Conservation (phyloP, 2,888 invertebrate species). For the Lithophane ornitopus region DNA sequence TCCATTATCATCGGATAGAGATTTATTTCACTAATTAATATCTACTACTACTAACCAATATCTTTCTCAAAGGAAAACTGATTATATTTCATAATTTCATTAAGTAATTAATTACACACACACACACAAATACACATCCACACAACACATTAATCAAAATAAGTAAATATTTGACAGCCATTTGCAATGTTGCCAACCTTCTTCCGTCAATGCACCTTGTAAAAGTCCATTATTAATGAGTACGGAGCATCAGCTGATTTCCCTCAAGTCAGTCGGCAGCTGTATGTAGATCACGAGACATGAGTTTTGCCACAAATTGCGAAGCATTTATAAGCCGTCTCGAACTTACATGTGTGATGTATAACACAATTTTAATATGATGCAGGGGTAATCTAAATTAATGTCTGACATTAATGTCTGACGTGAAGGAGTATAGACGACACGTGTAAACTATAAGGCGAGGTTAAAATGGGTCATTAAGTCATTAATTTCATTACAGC, state of each 20-base stretch:
- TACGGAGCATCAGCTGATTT: constrained; percentile 43
- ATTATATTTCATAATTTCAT: not conserved
- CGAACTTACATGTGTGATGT: constrained; percentile 1
- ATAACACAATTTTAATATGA: constrained; percentile 24
- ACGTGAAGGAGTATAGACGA: not conserved
- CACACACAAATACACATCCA: too few species aligned
- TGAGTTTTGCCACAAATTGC: constrained; percentile 27
- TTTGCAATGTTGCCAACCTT: not conserved
- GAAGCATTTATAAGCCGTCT: constrained; percentile 37
- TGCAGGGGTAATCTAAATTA: constrained; percentile 45
- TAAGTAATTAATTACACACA: not conserved
- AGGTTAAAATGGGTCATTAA: constrained; percentile 2
- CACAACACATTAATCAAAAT: not conserved
- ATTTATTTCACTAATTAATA: not conserved
- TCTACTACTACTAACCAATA: not conserved
- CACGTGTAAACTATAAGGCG: constrained; percentile 2
- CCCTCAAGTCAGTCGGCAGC: constrained; percentile 30
- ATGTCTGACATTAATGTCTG: constrained; percentile 30
- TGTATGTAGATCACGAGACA: not conserved
- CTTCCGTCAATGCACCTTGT: not conserved
- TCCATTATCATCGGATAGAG: not conserved
- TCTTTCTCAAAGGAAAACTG: not conserved
- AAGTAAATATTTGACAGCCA: not conserved
- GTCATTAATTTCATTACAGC: constrained; percentile 29
- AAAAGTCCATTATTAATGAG: constrained; percentile 28